Percentiles rank a stretch among this genome's conserved stretches.
Conservation (phyloP, 2,888 invertebrate genomes). For the Heliconius sara region DNA sequence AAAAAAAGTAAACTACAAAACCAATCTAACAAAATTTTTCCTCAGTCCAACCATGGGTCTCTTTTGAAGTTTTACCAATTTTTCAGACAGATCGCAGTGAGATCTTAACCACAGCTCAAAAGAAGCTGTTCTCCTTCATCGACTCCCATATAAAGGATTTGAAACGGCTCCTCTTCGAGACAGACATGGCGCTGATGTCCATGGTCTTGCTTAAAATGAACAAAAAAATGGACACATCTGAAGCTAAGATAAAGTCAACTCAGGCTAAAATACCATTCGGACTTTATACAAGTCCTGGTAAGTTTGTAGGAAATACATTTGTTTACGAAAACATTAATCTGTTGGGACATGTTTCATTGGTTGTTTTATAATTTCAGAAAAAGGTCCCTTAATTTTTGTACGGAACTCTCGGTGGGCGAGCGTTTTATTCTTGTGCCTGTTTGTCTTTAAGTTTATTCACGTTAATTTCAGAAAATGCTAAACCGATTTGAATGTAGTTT, state of each 20-base stretch:
- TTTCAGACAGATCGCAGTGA: slow-evolving; percentile 69
- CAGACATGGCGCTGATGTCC: slow-evolving; percentile 76
- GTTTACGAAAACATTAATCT: no score
- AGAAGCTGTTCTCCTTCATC: slow-evolving; percentile 68
- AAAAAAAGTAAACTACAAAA: no score
- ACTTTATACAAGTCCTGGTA: slow-evolving; percentile 76
- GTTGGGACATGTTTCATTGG: no score
- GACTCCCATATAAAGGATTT: slow-evolving; percentile 73
- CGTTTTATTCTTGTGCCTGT: no score
- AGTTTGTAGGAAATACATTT: slow-evolving; percentile 21
- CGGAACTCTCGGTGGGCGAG: no score
- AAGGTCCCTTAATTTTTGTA: no score
- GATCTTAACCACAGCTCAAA: slow-evolving; percentile 63
- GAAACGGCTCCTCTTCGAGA: slow-evolving; percentile 72
- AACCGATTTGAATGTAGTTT: no score
- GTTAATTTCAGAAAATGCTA: no score
- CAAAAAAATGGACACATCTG: slow-evolving; percentile 80
- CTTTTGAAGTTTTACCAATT: background rate
- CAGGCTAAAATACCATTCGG: slow-evolving; percentile 80
- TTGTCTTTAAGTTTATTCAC: no score
- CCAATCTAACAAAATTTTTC: background rate
- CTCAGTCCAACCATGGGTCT: background rate
- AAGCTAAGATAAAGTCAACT: slow-evolving; percentile 72
- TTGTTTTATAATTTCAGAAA: no score
- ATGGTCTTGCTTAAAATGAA: slow-evolving; percentile 77